These are phyloP conservation scores for Hemiprocne comata DNA, from an alignment of 2,113 vertebrate species.

Conservation along the genomic window DNA sequence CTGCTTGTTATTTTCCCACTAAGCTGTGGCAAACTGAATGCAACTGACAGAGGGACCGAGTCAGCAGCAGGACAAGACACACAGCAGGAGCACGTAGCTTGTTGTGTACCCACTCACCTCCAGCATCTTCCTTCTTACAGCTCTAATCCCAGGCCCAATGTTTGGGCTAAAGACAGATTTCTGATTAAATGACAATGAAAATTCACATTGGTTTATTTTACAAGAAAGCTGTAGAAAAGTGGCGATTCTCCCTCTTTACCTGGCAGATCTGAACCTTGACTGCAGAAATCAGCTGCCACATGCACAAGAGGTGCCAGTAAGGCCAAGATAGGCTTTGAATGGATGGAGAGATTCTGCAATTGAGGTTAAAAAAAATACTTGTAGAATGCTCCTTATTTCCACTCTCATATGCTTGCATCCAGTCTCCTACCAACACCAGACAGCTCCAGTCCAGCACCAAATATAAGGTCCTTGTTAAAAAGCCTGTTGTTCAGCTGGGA, in stretches of 20 bases:
- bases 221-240: neutral
- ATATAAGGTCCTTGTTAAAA: neutral
- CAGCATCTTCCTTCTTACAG: neutral
- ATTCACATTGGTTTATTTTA: conserved; percentile 46
- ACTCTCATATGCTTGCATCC: neutral
- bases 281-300: neutral
- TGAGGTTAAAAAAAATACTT: neutral
- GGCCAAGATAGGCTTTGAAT: neutral
- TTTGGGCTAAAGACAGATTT: neutral
- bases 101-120: neutral
- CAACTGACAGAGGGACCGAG: neutral
- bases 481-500: neutral
- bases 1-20: neutral
- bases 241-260: neutral
- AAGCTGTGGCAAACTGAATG: neutral
- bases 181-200: neutral
- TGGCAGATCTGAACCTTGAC: neutral
- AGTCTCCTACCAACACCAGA: neutral
- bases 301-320: neutral
- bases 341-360: neutral
- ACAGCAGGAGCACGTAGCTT: neutral
- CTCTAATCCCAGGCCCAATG: neutral
- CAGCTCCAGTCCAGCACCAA: neutral
- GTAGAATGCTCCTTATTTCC: neutral
- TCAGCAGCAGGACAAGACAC: neutral